phyloP scores from a whole-genome alignment of 2,797 vertebrate species.

The Valencia hispanica region DNA sequence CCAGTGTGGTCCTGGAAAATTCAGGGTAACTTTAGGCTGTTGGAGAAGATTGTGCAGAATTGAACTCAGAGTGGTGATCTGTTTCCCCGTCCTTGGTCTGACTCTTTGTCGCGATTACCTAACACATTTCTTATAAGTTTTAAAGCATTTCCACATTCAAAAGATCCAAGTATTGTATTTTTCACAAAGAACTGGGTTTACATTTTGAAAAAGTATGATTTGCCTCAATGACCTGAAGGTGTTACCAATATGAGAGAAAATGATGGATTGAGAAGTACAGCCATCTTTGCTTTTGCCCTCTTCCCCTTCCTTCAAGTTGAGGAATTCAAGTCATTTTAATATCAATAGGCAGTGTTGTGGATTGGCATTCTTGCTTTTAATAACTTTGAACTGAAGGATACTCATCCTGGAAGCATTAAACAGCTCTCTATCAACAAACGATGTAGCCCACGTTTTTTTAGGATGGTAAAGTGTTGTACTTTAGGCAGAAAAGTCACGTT shows the following conservation, averaged over 20 bases:
- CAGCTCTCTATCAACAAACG: neutral
- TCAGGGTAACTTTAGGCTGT: neutral
- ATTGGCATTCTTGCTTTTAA: neutral
- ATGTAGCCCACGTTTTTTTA: neutral
- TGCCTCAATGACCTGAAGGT: neutral
- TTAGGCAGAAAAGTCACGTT: neutral
- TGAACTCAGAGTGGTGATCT: conserved; percentile 14
- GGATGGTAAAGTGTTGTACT: neutral
- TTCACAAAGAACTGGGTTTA: neutral
- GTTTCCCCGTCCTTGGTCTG: neutral
- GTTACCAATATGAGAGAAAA: neutral
- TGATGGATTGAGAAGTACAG: neutral
- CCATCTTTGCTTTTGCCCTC: neutral
- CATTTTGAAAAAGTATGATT: neutral
- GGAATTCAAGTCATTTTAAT: neutral
- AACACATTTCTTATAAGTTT: neutral
- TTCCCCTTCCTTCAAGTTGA: neutral
- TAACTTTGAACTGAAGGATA: neutral
- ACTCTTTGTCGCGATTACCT: conserved; percentile 6
- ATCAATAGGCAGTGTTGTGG: neutral
- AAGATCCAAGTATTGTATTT: neutral
- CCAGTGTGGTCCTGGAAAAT: neutral
- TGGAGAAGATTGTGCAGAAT: neutral
- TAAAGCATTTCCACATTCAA: neutral
- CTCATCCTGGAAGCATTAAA: neutral